These are phyloP conservation scores for Diogma glabrata DNA, from an alignment of 2,888 invertebrate genomes.

Conservation along the genomic window DNA sequence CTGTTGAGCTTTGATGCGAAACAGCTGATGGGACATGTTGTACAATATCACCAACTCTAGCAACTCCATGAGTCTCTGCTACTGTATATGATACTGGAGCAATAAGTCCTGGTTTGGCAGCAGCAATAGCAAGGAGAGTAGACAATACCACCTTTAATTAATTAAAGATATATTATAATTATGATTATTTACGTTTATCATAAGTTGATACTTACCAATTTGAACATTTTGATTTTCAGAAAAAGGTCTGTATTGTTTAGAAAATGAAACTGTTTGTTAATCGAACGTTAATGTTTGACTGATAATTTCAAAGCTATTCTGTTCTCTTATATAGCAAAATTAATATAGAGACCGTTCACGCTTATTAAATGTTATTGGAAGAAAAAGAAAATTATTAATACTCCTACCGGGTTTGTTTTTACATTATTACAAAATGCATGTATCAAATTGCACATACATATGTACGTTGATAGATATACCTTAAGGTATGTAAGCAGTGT, in stretches of 20 bases:
- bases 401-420: too few species aligned
- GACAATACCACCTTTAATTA: slow-evolving; percentile 44
- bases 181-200: not conserved
- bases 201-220: slow-evolving; percentile 30
- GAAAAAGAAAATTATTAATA: too few species aligned
- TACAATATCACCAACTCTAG: slow-evolving; percentile 27
- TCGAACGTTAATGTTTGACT: slow-evolving; percentile 24
- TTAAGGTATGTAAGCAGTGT: too few species aligned
- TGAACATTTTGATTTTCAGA: slow-evolving; percentile 30
- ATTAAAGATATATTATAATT: not conserved
- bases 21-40: slow-evolving; percentile 33
- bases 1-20: slow-evolving; percentile 44
- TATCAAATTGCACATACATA: too few species aligned
- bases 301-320: too few species aligned
- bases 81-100: not conserved
- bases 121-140: slow-evolving; percentile 42
- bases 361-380: too few species aligned
- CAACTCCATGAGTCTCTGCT: slow-evolving; percentile 28
- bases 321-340: too few species aligned
- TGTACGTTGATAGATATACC: too few species aligned
- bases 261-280: not conserved
- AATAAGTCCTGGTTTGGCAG: slow-evolving; percentile 21
- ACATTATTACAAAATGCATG: too few species aligned
- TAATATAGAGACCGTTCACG: too few species aligned
- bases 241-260: slow-evolving; percentile 8